Evolutionary conservation across 2,113 vertebrate species (phyloP), one percentile per base, ranked within the genome.

Genomic region (Thalassoma bifasciatum): DNA sequence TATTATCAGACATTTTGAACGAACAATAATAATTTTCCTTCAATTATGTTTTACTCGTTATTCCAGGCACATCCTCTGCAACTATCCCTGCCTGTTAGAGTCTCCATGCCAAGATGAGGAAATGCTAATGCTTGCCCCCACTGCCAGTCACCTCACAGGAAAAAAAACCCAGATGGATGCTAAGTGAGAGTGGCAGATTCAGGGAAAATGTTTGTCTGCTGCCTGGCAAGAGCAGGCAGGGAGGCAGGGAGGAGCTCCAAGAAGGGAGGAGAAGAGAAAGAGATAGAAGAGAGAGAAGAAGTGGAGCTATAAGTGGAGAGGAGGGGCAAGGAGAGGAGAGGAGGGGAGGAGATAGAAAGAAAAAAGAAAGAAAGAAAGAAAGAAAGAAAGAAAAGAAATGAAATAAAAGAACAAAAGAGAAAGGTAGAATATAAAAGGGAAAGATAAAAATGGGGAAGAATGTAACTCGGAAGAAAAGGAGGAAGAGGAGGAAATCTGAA

Each of bases 171-270:
- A 63, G 78, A 88, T 72, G 75, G 91, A 89, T 75, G 77, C 83
- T 92, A 90, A 93, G 91, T 89, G 88, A 89, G 80, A 86, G 80
- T 83, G 93, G 84, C 92, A 92, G 83, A 86, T 88, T 72, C 84
- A 82, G 86, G 68, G 75, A 88, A 91, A 91, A 89, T 91, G 89
- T 92, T 91, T 90, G 85, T 84, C 77, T 81, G 81, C 70, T 78
- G 88, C 67, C 72, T 84, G 87, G 82, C 72, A 85, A 74, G 66
- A 38, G 70, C 59, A 79, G 77, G 72, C 60, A 87, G 81, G 80
- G 65, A 72, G 65, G 78, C 70, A 75, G 65, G 53, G 51, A 71
- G 57, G 51, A 21, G 44, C 22, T 47, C 42, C 21, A 42, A 36
- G 23, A 58, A n/a, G 37, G 50, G 17, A 61, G 38, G 51, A 47